Conservation (phyloP, 1,140 invertebrate species). For the Lepidurus apus region DNA sequence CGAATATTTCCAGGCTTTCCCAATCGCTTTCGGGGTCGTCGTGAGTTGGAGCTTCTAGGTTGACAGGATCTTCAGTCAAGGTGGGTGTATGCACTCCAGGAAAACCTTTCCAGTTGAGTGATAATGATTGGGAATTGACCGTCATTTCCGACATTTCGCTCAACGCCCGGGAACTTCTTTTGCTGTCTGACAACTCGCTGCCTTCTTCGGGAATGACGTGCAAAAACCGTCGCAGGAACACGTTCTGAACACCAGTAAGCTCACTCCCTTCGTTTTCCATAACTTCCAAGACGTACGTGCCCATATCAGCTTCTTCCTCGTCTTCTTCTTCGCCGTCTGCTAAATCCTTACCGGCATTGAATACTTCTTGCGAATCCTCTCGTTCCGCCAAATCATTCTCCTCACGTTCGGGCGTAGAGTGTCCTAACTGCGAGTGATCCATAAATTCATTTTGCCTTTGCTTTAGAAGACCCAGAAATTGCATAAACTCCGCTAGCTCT, state of each 20-base stretch:
- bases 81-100: background rate
- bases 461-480: background rate
- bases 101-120: background rate
- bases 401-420: background rate
- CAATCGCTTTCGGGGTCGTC: background rate
- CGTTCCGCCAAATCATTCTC: background rate
- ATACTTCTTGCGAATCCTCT: background rate
- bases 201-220: conserved; percentile 33
- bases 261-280: background rate
- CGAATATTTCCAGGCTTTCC: background rate
- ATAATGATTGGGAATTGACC: conserved; percentile 23
- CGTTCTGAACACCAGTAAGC: background rate
- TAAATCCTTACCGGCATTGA: background rate
- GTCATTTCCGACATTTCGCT: conserved; percentile 30
- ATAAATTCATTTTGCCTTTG: background rate
- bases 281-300: background rate
- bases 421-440: background rate
- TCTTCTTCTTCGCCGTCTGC: background rate
- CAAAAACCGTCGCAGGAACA: conserved; percentile 30
- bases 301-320: conserved; percentile 5
- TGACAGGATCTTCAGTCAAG: background rate
- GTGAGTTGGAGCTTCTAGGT: background rate
- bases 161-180: conserved; percentile 23
- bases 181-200: conserved; percentile 26
- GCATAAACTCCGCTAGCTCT: background rate